Base-by-base conservation (phyloP, 2,113 vertebrate genomes). In the Nothocercus julius region DNA sequence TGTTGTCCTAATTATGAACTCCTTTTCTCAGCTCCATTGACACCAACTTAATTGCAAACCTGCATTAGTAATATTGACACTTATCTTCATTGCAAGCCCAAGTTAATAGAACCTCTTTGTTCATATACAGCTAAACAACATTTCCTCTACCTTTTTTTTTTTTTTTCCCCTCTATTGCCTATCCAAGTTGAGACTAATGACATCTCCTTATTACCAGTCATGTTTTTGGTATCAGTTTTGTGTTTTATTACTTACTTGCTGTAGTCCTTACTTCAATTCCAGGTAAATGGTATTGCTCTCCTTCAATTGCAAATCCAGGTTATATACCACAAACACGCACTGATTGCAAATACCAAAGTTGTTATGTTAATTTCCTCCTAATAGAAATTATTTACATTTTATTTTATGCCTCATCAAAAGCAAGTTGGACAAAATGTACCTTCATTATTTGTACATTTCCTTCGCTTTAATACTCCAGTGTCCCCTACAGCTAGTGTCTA, bases 301-400 rank as follows among this genome's bases (percentile, higher is more conserved):
- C 67, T 90, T 93, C 67, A 15, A 38, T 21, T 95, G 59, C 90
- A 82, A 77, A 95, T 88, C 91, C 51, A 51, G 87, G 42, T 85
- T 93, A 68, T 66, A 36, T 89, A 95, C 77, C 34, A 45, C 30
- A 49, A 70, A 36, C 81, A 94, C 58, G 21, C 42, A 92, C 86
- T 91, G 89, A 88, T 69, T 97, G 82, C 92, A 85, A 95, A 88
- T 84, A 74, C 51, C 81, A 61, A 81, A 67, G 40, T 47, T 22
- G 5, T 91, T 93, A 85, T 85, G 79, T 95, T 97, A 84, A 88
- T 95, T 93, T 97, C 68, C 54, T 88, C 83, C 68, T 87, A 90
- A 90, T 27, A 96, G 87, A 97, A 97, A 97, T 95, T 95, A 96
- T 95, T 97, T 97, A 83, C 83, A 45, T 97, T 97, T 96, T 94